These are phyloP conservation scores for Pseudomugil tenellus DNA, from an alignment of 2,797 vertebrate species.

Conservation along the genomic window DNA sequence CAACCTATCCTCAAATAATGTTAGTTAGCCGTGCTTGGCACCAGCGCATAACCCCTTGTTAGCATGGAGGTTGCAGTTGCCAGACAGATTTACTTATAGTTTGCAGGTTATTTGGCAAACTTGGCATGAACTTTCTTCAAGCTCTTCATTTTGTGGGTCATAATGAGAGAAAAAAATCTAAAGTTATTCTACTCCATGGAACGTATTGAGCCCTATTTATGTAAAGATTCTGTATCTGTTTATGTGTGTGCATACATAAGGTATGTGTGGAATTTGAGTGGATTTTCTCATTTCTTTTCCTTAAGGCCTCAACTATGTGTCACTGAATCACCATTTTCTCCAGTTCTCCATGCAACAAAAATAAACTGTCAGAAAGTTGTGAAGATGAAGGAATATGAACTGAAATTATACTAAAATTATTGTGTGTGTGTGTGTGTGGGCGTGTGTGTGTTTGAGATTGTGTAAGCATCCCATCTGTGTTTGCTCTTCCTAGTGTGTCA, in stretches of 20 bases:
- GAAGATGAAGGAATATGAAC: slow-evolving; percentile 63
- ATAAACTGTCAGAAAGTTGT: slow-evolving; percentile 75
- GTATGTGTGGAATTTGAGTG: slow-evolving; percentile 33
- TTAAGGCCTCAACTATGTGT: slow-evolving; percentile 47
- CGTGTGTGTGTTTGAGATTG: slow-evolving; percentile 28
- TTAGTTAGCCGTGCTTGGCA: background rate
- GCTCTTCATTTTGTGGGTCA: background rate
- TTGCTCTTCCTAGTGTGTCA: slow-evolving; percentile 63
- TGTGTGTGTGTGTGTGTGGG: slow-evolving; percentile 37
- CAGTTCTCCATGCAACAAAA: slow-evolving; percentile 59
- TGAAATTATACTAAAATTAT: slow-evolving; percentile 32
- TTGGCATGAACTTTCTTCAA: background rate
- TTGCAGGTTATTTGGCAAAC: background rate
- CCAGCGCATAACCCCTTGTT: background rate
- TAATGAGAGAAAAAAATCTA: background rate
- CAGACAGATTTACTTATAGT: background rate
- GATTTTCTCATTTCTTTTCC: slow-evolving; percentile 29
- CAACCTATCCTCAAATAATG: background rate
- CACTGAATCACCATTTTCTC: slow-evolving; percentile 47
- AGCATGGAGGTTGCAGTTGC: background rate
- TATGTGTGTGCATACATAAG: background rate
- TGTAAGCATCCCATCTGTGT: slow-evolving; percentile 56
- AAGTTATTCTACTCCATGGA: background rate
- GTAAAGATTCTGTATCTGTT: slow-evolving; percentile 7
- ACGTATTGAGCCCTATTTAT: background rate